phyloP scores from a whole-genome alignment of 2,113 vertebrate species.

The Chaetura pelagica region DNA sequence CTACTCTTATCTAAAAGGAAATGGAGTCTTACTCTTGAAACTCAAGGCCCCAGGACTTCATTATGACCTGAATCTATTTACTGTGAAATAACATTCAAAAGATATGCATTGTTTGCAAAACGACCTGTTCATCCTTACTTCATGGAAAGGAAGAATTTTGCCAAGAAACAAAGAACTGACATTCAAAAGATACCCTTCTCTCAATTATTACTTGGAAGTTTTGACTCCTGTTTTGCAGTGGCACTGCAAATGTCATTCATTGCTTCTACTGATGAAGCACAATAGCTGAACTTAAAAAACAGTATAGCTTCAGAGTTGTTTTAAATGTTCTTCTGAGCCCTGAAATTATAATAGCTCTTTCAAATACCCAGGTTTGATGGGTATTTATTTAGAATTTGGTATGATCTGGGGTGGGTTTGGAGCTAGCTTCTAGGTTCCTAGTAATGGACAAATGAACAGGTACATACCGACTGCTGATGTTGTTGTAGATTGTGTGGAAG shows the following conservation, averaged over 20 bases:
- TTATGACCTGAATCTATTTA: background rate
- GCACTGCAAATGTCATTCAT: background rate
- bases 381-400: background rate
- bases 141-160: background rate
- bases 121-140: background rate
- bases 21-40: background rate
- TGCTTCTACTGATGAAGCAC: background rate
- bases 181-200: background rate
- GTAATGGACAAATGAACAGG: background rate
- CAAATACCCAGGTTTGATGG: background rate
- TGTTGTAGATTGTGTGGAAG: background rate
- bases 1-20: background rate
- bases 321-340: background rate
- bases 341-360: background rate
- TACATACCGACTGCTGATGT: constrained; percentile 18
- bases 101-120: background rate
- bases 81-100: background rate
- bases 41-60: background rate
- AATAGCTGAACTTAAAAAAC: background rate
- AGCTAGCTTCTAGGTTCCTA: background rate
- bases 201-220: background rate
- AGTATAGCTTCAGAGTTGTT: background rate
- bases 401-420: background rate
- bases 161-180: background rate
- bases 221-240: background rate